Evolutionary conservation across 1,140 invertebrate genomes (phyloP).

Genomic region (Lepidotrigona ventralis): DNA sequence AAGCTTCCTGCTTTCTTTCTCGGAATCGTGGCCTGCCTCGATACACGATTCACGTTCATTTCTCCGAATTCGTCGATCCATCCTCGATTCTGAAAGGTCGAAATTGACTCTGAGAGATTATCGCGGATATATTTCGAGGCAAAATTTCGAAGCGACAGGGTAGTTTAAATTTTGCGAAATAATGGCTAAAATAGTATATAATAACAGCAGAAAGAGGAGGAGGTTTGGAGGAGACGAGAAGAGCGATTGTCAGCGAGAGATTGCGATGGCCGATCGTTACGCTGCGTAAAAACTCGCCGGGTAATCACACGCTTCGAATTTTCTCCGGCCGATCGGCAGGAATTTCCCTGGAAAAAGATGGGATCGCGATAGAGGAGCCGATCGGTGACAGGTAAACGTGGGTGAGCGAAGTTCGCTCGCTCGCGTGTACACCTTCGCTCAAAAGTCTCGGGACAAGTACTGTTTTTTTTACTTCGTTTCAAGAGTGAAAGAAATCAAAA

Average conservation of each 20-base stretch:
- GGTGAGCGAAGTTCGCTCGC: not conserved
- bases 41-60: too few relatives aligned
- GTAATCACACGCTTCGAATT: slow-evolving; percentile 21
- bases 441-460: too few relatives aligned
- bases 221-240: too few relatives aligned
- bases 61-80: not conserved
- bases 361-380: slow-evolving; percentile 5
- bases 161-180: too few relatives aligned
- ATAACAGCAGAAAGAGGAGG: too few relatives aligned
- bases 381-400: slow-evolving; percentile 33
- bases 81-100: not conserved
- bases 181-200: too few relatives aligned
- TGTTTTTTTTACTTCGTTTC: too few relatives aligned
- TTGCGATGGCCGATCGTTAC: not conserved
- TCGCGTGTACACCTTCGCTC: too few relatives aligned
- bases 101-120: too few relatives aligned
- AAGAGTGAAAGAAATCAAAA: too few relatives aligned
- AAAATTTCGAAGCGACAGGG: too few relatives aligned
- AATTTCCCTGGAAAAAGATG: slow-evolving; percentile 35
- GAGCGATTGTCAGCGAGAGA: not conserved
- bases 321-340: slow-evolving; percentile 12
- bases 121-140: too few relatives aligned
- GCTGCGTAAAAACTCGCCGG: not conserved
- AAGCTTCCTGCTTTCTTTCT: not conserved
- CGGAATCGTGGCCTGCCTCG: not conserved